Percentiles rank a stretch among this genome's conserved stretches.
phyloP scores from a whole-genome alignment of 2,797 vertebrate genomes.

The Alosa sapidissima region DNA sequence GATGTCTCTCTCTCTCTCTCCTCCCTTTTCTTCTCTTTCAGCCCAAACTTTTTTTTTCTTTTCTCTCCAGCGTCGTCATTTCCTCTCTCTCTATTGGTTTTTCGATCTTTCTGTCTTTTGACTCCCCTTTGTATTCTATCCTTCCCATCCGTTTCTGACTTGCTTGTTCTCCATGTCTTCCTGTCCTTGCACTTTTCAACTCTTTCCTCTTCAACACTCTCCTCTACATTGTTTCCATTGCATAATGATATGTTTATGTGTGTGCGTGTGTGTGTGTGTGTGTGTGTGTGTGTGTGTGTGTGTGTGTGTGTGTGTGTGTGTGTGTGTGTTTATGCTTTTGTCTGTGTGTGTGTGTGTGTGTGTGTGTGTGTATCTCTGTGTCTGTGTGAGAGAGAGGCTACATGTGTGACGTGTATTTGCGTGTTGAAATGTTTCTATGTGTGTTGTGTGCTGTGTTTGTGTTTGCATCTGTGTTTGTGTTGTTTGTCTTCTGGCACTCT shows the following conservation, averaged over 20 bases:
- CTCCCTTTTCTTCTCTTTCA: background rate
- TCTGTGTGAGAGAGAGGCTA: background rate
- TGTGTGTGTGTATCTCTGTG: background rate
- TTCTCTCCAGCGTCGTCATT: too few species aligned
- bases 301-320: background rate
- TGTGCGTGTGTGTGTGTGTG: slow-evolving; percentile 43
- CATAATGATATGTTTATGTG: background rate
- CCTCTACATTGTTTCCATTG: background rate
- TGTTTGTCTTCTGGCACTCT: background rate
- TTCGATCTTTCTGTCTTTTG: too few species aligned
- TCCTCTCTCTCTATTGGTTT: background rate
- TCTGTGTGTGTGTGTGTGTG: background rate
- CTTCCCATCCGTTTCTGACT: too few species aligned
- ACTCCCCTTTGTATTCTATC: too few species aligned
- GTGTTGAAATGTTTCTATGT: too few species aligned
- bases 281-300: slow-evolving; percentile 28
- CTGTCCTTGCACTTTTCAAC: background rate
- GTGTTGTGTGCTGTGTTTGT: slow-evolving; percentile 32
- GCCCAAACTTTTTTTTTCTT: background rate
- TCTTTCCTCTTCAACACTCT: background rate
- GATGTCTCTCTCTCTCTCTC: slow-evolving; percentile 20
- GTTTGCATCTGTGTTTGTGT: background rate
- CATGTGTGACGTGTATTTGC: background rate
- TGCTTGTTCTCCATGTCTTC: background rate
- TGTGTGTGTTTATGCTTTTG: background rate